These are phyloP conservation scores for Mionectes macconnelli DNA, from an alignment of 2,113 vertebrate genomes.

Conservation along the genomic window DNA sequence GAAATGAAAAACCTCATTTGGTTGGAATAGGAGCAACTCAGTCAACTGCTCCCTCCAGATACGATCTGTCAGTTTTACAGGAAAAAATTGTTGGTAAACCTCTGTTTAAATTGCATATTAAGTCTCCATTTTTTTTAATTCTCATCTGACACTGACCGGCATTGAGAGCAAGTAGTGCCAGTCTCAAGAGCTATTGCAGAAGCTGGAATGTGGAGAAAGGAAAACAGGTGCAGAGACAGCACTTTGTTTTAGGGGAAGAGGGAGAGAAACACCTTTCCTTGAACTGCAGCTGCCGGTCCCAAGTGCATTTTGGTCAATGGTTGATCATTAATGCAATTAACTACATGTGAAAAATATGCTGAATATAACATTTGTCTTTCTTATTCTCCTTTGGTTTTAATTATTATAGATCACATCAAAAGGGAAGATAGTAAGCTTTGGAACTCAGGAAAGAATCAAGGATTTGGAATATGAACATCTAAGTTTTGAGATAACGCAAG, in stretches of 20 bases:
- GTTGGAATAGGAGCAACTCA: neutral
- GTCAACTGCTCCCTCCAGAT: neutral
- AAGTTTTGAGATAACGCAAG: constrained; percentile 77
- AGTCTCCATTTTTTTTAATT: neutral
- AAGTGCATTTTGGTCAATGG: neutral
- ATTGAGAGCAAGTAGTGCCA: neutral
- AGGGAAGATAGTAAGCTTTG: constrained; percentile 80
- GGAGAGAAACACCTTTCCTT: neutral
- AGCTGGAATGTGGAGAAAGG: neutral
- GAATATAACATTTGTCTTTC: neutral
- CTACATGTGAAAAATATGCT: neutral
- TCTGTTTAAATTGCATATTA: neutral
- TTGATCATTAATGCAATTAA: neutral
- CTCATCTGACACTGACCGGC: neutral
- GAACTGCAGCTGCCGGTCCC: neutral
- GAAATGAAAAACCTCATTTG: neutral
- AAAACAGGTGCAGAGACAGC: neutral
- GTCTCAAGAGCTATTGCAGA: neutral
- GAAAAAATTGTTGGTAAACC: neutral
- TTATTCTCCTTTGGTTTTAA: neutral
- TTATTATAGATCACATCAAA: constrained; percentile 78
- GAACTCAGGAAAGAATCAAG: constrained; percentile 53
- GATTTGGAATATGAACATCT: constrained; percentile 71
- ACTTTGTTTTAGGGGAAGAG: neutral
- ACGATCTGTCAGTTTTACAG: neutral